Evolutionary conservation across 2,888 invertebrate genomes (phyloP), one percentile per base, ranked within the genome.

Genomic region (Chrysolina haemoptera): DNA sequence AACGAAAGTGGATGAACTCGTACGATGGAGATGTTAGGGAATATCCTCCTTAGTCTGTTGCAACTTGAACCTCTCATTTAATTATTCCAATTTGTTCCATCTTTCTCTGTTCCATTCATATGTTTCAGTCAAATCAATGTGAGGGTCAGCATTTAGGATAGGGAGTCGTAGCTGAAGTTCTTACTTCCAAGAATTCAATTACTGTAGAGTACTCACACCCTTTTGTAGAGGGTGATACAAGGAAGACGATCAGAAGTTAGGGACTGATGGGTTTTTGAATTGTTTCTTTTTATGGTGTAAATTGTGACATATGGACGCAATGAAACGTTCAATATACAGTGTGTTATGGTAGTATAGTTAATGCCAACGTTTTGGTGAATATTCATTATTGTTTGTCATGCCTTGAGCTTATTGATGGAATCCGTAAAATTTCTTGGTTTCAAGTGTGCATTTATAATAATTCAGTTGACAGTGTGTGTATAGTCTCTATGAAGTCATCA

Each of bases 131-230:
- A 35, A 59, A 59, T 59, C 59, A 59, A 59, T 59, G 59, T 59
- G 14, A 59, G 59, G 59, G 59, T 59, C 59, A 59, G 27, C 59
- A n/a, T 59, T 59, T n/a, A 59, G 59, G 59, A 59, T 59, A 10
- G 59, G 59, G 59, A 59, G 35, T 59, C 22, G 59, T 59, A 59
- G 59, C 59, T 35, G 35, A 59, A 59, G 59, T 59, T 59, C 59
- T 59, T 59, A 59, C 59, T 59, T 59, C 59, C 59, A 59, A 59
- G 59, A 59, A 59, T 59, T 59, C 35, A 59, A 59, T 59, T 59
- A 59, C 27, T 27, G 27, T n/a, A 27, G 59, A 59, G 59, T 59
- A 59, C 59, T 59, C 59, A 59, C 59, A 59, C 59, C 22, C 59
- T 59, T 59, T 59, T n/a, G 59, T 59, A 59, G 22, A 59, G 59